phyloP scores from a whole-genome alignment of 2,797 vertebrate genomes.

The Oceanodroma leucorhoa region DNA sequence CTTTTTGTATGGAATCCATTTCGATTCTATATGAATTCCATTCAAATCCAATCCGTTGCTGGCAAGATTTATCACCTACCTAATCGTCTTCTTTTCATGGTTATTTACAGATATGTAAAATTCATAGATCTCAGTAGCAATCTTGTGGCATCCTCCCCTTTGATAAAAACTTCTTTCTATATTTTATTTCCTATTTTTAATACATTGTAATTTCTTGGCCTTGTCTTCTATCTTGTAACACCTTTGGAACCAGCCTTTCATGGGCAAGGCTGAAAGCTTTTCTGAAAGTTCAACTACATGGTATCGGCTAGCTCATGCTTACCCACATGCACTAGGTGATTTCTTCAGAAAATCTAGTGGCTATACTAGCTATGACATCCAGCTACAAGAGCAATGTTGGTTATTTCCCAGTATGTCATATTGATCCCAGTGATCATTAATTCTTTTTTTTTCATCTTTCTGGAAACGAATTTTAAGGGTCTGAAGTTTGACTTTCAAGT shows the following conservation, averaged over 20 bases:
- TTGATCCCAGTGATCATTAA: background rate
- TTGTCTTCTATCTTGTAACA: background rate
- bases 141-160: background rate
- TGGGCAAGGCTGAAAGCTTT: background rate
- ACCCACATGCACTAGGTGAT: background rate
- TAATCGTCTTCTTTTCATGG: background rate
- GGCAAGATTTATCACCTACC: fast-evolving
- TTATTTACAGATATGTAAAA: background rate
- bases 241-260: background rate
- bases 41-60: no score
- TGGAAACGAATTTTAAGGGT: background rate
- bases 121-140: background rate
- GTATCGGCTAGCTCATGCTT: background rate
- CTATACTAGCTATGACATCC: background rate
- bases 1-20: background rate
- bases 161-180: background rate
- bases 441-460: background rate
- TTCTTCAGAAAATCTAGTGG: background rate
- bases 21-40: background rate
- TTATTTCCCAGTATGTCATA: background rate
- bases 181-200: background rate
- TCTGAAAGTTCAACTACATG: background rate
- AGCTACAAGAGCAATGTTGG: background rate
- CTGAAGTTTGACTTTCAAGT: background rate
- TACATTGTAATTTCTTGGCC: background rate